phyloP scores from a whole-genome alignment of 2,888 invertebrate species.

The Cerastoderma edule region DNA sequence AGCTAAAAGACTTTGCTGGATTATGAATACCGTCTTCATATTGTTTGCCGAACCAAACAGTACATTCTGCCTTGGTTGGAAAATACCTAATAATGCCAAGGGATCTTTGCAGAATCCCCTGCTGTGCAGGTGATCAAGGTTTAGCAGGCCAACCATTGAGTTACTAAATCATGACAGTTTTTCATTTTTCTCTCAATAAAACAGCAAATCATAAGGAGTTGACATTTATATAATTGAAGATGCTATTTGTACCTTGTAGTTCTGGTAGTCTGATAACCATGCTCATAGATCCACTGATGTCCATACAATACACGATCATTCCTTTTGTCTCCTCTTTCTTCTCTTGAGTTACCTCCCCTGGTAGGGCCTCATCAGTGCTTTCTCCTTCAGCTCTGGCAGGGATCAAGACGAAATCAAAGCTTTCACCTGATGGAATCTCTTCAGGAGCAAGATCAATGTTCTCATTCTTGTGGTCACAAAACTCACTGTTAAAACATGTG shows the following conservation, averaged over 20 bases:
- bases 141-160: too few relatives aligned
- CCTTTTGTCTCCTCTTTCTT: conserved; percentile 64
- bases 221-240: too few relatives aligned
- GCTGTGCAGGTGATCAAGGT: too few relatives aligned
- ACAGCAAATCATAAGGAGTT: too few relatives aligned
- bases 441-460: conserved; percentile 67
- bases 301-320: conserved; percentile 78
- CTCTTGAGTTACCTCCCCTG: conserved; percentile 52
- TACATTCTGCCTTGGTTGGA: too few relatives aligned
- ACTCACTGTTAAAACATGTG: conserved; percentile 59
- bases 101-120: too few relatives aligned
- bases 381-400: conserved; percentile 57
- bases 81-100: too few relatives aligned
- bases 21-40: too few relatives aligned
- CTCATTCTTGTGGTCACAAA: conserved; percentile 62
- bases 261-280: conserved; percentile 64
- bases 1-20: too few relatives aligned
- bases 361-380: conserved; percentile 42
- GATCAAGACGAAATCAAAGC: conserved; percentile 73
- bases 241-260: conserved; percentile 68
- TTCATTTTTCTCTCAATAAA: too few relatives aligned
- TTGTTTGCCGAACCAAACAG: too few relatives aligned
- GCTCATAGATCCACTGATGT: conserved; percentile 78
- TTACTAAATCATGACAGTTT: too few relatives aligned
- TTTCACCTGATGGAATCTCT: conserved; percentile 71